Conservation (phyloP, 2,797 vertebrate species). For the Sebastes itinus region DNA sequence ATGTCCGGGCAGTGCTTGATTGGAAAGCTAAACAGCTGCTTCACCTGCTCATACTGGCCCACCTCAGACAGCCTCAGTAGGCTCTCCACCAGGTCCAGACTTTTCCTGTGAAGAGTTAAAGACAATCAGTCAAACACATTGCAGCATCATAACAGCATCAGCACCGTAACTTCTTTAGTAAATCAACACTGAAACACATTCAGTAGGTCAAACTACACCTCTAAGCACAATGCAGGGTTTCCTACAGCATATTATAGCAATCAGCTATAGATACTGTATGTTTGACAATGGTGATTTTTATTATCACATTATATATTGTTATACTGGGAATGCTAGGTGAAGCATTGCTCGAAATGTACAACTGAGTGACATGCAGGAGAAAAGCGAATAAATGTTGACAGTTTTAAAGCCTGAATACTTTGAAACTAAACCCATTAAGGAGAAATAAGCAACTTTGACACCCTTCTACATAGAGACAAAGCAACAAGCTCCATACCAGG, state of each 20-base stretch:
- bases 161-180: too few relatives aligned
- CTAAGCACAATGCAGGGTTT: not conserved
- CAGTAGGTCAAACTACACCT: not conserved
- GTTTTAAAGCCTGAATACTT: not conserved
- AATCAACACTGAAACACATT: not conserved
- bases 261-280: not conserved
- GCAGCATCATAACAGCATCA: not conserved
- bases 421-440: not conserved
- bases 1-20: conserved; percentile 99
- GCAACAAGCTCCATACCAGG: conserved; percentile 84
- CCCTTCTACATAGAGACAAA: not conserved
- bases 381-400: not conserved
- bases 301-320: not conserved
- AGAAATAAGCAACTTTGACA: not conserved
- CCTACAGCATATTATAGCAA: not conserved
- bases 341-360: not conserved
- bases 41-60: conserved; percentile 98
- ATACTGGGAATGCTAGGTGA: not conserved
- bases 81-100: conserved; percentile 97
- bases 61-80: conserved; percentile 94
- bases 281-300: not conserved
- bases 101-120: conserved; percentile 88
- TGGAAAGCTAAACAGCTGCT: conserved; percentile 98
- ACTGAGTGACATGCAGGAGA: not conserved
- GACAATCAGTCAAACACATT: not conserved